Evolutionary conservation across 2,113 vertebrate species (phyloP).

Genomic region (Callopanchax toddi): DNA sequence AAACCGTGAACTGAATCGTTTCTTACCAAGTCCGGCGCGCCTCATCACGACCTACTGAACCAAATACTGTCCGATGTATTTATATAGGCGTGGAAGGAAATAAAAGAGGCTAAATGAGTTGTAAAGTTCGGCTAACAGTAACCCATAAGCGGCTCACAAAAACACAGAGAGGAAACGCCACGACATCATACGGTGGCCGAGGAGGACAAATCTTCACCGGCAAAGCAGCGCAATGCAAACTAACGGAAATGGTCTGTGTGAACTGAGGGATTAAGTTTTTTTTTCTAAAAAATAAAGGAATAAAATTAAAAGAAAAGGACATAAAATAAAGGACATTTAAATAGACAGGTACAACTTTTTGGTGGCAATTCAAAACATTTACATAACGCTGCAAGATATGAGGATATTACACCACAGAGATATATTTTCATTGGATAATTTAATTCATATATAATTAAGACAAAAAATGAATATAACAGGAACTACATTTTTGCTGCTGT

Average conservation of each 20-base stretch:
- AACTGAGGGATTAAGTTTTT: no score
- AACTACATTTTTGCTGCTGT: no score
- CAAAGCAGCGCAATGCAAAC: background rate
- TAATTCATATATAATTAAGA: no score
- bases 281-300: no score
- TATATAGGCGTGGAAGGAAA: background rate
- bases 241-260: background rate
- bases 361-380: no score
- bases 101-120: accelerated
- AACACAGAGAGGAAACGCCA: slow-evolving; percentile 59
- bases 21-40: slow-evolving; percentile 77
- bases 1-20: background rate
- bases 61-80: background rate
- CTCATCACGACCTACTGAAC: slow-evolving; percentile 68
- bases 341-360: no score
- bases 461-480: no score
- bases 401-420: no score
- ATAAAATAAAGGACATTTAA: no score
- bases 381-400: no score
- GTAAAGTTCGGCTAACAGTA: background rate
- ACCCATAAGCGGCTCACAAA: background rate
- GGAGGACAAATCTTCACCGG: slow-evolving; percentile 21
- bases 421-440: no score
- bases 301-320: no score
- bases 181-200: slow-evolving; percentile 78